Base-by-base conservation (phyloP, 2,113 vertebrate genomes). In the Ammodytes dubius region DNA sequence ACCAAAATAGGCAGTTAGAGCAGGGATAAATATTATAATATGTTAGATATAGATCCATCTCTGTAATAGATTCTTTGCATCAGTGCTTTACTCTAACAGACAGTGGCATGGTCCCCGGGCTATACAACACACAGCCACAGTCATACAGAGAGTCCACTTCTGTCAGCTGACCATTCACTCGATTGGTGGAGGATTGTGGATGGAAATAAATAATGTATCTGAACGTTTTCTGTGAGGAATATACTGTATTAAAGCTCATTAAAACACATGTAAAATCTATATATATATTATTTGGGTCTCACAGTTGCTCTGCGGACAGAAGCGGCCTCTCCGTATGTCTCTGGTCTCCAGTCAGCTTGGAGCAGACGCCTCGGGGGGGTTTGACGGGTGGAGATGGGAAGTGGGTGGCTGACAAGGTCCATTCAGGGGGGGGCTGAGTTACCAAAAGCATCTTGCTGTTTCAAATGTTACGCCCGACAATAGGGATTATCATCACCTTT, bases 1-100 rank as follows among this genome's bases (percentile, higher is more conserved):
- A 99, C 97, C 97, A 99, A 99, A 99, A 99, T 99, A 99, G 97
- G 97, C 98, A 98, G 96, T 98, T 94, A 97, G 97, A 95, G 95
- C 94, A 97, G 96, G 96, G 97, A 98, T 98, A 98, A 97, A 98
- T 98, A 97, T 91, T 85, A 92, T 86, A 89, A 89, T 94, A 95
- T 95, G 96, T 97, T 97, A 96, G 97, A 97, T 91, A 93, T 92
- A 93, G 86, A 91, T 91, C 84, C 88, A 97, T 96, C 96, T 96
- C 88, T 94, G 85, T 89, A 96, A 96, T 97, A 96, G 93, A 96
- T 94, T 91, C 79, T 91, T 94, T 91, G 95, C 96, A 96, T 96
- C 80, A 84, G 95, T 93, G 92, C 94, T 94, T 94, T 92, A 89
- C 95, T 92, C 87, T 91, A 92, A 93, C 89, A 94, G 79, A 93